Base-by-base conservation (phyloP, 92 coral and sea anemone species). In the Actinernus sp. region DNA sequence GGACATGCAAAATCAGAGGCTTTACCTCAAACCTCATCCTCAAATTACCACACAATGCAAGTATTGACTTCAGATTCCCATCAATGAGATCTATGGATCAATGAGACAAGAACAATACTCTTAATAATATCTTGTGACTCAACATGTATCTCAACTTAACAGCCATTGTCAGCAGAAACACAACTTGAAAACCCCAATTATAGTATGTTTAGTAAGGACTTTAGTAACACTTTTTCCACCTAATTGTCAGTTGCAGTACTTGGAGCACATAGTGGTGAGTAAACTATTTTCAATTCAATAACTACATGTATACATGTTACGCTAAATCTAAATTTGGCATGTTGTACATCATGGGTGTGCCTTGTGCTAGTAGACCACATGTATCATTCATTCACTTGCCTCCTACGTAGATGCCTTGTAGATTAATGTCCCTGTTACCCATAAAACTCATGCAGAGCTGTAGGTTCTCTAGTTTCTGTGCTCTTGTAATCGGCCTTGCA, bases 381-480 rank as follows among this genome's bases (percentile, higher is more conserved):
- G n/a, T n/a, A n/a, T n/a, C n/a, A n/a, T n/a, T n/a, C n/a, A n/a
- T n/a, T n/a, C n/a, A n/a, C n/a, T n/a, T n/a, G n/a, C 98, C 98
- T 83, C 96, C 98, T 40, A 88, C 92, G 57, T 92, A 94, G 39
- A 94, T 94, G 8, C 98, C 98, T 67, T 83, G 88, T 26, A 90
- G 83, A 37, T 88, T 82, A 12, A 94, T 74, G 22, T 76, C 75
- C 55, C 93, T 82, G 85, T 88, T 87, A 4, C 93, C 93, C 86
- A 94, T 85, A 64, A 94, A 94, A 31, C 93, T 88, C 96, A 94
- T 91, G 64, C 98, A 94, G 16, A 87, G 62, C 62, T 94, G 98
- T n/a, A 94, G 88, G 66, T 94, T 94, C 51, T 94, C 98, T 44
- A 94, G 73, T 68, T 94, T 94, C 73, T 94, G 98, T 3, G 98